Evolutionary conservation across 2,113 vertebrate species (phyloP).

Genomic region (Pampusana beccarii): DNA sequence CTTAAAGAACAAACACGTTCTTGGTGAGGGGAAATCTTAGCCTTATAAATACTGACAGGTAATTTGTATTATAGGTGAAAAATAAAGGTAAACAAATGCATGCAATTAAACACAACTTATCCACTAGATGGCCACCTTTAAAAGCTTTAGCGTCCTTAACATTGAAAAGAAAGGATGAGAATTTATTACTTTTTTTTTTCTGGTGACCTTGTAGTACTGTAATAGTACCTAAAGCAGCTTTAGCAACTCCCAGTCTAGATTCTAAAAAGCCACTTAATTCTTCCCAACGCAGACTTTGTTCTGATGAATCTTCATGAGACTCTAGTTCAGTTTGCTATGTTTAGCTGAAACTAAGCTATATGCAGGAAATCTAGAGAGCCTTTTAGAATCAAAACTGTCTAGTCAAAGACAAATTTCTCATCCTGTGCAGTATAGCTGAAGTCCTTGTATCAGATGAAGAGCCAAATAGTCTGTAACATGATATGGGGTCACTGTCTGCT

Average conservation of each 20-base stretch:
- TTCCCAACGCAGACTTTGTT: not conserved
- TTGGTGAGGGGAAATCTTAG: not conserved
- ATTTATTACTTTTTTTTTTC: not conserved
- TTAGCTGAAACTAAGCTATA: not conserved
- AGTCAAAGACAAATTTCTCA: not conserved
- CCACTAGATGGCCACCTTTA: slow-evolving; percentile 64
- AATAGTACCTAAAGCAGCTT: not conserved
- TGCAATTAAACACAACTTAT: not conserved
- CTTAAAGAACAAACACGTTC: not conserved
- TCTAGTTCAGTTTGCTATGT: not conserved
- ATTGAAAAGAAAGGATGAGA: not conserved
- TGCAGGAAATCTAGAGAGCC: not conserved
- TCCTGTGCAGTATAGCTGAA: not conserved
- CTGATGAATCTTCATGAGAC: not conserved
- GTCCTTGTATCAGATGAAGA: not conserved
- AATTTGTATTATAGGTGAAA: not conserved
- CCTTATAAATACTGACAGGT: not conserved
- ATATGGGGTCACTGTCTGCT: not conserved
- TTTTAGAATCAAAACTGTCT: not conserved
- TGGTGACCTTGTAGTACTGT: not conserved
- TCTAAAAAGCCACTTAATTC: not conserved
- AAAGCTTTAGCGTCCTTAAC: not conserved
- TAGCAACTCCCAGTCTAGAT: not conserved
- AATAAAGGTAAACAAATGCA: not conserved
- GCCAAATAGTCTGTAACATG: not conserved